A percentile compares a stretch with the other conserved stretches of the same genome.
Evolutionary conservation across 2,888 invertebrate genomes (phyloP).

Genomic region (Dermolepida albohirtum): DNA sequence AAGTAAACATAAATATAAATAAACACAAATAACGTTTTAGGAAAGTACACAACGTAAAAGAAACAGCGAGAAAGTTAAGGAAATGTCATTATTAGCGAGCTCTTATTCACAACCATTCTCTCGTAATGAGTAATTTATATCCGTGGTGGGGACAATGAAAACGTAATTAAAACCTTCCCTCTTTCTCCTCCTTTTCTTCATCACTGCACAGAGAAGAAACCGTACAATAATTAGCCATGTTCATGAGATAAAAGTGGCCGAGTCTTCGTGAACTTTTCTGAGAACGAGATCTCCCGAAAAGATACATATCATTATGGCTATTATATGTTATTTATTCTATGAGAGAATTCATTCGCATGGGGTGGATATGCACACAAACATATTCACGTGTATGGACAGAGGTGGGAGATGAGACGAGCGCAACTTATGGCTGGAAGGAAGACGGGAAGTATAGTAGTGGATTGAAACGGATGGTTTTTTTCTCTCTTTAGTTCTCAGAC

Average conservation of each 20-base stretch:
- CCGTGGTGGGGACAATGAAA: slow-evolving; percentile 4
- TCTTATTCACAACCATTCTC: too few species aligned
- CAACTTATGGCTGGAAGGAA: too few species aligned
- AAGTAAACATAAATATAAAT: too few species aligned
- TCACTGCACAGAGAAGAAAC: slow-evolving; percentile 1
- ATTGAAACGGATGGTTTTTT: too few species aligned
- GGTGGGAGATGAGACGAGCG: too few species aligned
- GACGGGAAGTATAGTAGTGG: too few species aligned
- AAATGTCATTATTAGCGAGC: too few species aligned
- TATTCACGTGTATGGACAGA: neutral
- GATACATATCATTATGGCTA: slow-evolving; percentile 17
- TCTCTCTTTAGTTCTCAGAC: too few species aligned
- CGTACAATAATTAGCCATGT: slow-evolving; percentile 21
- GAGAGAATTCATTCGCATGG: slow-evolving; percentile 4
- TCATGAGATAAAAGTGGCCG: slow-evolving; percentile 11
- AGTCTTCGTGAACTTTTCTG: slow-evolving; percentile 27
- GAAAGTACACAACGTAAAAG: too few species aligned
- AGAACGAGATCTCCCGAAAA: slow-evolving; percentile 19
- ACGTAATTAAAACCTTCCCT: slow-evolving; percentile 9
- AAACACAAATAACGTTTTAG: too few species aligned
- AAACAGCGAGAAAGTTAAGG: too few species aligned
- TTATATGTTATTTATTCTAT: slow-evolving; percentile 19
- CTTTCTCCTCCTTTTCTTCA: too few species aligned
- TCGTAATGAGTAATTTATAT: slow-evolving; percentile 4
- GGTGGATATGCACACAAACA: neutral